These are phyloP conservation scores for Tyto alba DNA, from an alignment of 2,113 vertebrate genomes.

Conservation along the genomic window DNA sequence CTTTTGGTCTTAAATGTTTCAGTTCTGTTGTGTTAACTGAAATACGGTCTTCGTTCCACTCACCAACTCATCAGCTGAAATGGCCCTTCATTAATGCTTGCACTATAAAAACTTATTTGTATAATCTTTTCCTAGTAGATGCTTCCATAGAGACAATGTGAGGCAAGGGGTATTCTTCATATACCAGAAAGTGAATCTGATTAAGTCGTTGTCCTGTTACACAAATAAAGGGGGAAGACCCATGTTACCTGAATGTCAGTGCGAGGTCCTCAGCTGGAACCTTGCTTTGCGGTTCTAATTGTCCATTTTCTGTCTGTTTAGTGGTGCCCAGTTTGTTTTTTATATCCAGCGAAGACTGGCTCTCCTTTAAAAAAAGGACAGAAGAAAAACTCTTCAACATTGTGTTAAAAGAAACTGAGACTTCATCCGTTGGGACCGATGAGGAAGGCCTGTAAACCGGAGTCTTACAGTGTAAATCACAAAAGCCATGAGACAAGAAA, in stretches of 20 bases:
- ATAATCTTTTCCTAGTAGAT: not conserved
- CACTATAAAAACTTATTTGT: not conserved
- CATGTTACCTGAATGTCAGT: constrained; percentile 83
- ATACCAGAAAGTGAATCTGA: not conserved
- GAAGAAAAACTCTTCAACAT: not conserved
- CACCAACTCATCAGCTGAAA: not conserved
- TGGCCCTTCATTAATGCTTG: not conserved
- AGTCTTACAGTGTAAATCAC: not conserved
- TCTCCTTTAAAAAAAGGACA: constrained; percentile 77
- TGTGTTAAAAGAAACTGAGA: not conserved
- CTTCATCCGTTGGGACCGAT: not conserved
- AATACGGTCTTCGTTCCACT: not conserved
- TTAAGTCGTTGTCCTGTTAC: not conserved
- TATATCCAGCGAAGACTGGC: constrained; percentile 85
- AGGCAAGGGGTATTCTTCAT: not conserved
- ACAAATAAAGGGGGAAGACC: not conserved
- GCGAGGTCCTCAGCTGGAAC: constrained; percentile 86
- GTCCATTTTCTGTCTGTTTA: constrained; percentile 92
- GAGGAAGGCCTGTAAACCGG: not conserved
- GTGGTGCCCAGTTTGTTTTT: constrained; percentile 83
- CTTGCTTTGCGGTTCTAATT: constrained; percentile 83
- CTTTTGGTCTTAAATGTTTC: not conserved
- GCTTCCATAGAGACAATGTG: not conserved
- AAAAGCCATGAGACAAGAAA: constrained; percentile 37
- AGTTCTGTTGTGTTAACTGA: not conserved